phyloP scores from a whole-genome alignment of 2,888 invertebrate genomes.

The Rhodophaea formosa region DNA sequence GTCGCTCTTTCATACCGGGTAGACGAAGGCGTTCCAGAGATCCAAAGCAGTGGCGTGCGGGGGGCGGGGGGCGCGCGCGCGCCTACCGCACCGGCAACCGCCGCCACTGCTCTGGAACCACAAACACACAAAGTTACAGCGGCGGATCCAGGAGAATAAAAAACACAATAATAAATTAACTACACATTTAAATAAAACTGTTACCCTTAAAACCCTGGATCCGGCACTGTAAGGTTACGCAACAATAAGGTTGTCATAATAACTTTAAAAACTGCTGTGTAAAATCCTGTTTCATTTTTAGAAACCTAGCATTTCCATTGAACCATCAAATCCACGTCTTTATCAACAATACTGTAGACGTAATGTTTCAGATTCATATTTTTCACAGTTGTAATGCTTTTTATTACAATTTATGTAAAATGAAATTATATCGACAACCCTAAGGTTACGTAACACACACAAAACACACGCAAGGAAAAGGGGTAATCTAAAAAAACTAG shows the following conservation, averaged over 20 bases:
- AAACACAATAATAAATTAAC: background rate
- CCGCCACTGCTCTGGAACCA: constrained; percentile 83
- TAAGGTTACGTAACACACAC: constrained; percentile 23
- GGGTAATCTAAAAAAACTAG: background rate
- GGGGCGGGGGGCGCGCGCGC: constrained; percentile 84
- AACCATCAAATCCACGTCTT: too few species aligned
- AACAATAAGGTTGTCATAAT: constrained; percentile 35
- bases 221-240: constrained; percentile 20
- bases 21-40: constrained; percentile 84
- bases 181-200: background rate
- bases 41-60: constrained; percentile 86
- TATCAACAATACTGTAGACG: too few species aligned
- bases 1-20: constrained; percentile 83
- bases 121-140: constrained; percentile 76
- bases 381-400: too few species aligned
- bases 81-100: constrained; percentile 79
- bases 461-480: constrained; percentile 21
- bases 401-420: too few species aligned
- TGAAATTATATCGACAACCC: constrained; percentile 23
- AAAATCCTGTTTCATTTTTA: too few species aligned
- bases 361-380: too few species aligned
- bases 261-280: constrained; percentile 24
- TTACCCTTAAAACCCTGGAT: background rate
- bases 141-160: constrained; percentile 28
- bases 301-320: background rate